Evolutionary conservation across 2,888 invertebrate species (phyloP).

Genomic region (Troglohyphantes excavatus): DNA sequence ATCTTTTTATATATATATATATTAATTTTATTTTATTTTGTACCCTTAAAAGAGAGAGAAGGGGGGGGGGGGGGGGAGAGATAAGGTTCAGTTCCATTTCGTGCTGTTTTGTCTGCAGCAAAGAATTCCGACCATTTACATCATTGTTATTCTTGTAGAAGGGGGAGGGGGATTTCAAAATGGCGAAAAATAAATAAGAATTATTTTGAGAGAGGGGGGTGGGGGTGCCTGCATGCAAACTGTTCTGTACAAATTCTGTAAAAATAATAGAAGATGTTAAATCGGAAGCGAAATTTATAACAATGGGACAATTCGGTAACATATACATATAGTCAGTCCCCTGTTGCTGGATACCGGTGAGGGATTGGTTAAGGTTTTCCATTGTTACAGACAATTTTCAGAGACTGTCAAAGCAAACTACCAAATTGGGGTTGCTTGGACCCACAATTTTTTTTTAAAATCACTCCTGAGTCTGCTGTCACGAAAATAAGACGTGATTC

Average conservation of each 20-base stretch:
- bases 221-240: constrained; percentile 3
- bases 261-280: not conserved
- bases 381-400: no score
- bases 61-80: not conserved
- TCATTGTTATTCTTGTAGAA: constrained; percentile 42
- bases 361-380: no score
- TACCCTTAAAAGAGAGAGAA: not conserved
- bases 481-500: no score
- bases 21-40: not conserved
- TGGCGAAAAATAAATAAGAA: constrained; percentile 43
- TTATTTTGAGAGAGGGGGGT: constrained; percentile 44
- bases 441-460: no score
- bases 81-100: not conserved
- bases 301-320: no score
- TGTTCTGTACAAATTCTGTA: constrained; percentile 8
- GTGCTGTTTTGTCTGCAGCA: constrained; percentile 45
- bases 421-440: no score
- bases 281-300: no score
- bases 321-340: no score
- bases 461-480: no score
- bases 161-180: constrained; percentile 32
- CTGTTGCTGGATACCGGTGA: no score
- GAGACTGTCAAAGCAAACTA: no score
- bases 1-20: constrained; percentile 20
- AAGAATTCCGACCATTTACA: constrained; percentile 58